These are phyloP conservation scores for Cryptops parisi DNA, from an alignment of 2,888 invertebrate genomes.

Conservation along the genomic window DNA sequence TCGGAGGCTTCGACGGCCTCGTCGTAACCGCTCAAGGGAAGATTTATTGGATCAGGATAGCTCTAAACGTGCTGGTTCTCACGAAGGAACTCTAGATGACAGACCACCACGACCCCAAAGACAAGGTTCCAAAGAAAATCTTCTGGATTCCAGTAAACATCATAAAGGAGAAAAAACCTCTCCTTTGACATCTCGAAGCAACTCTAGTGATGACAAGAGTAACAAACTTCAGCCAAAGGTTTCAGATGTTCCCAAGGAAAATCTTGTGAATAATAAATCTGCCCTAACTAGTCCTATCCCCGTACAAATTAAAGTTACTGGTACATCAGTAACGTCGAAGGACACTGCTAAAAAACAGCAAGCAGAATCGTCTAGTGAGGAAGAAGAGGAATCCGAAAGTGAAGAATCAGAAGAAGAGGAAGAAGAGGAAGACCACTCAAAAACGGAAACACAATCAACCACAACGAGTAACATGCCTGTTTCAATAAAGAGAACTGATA, in stretches of 20 bases:
- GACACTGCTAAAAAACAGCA: background rate
- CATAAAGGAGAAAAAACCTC: background rate
- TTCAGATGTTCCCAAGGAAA: background rate
- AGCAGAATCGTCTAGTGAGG: background rate
- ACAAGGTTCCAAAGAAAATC: background rate
- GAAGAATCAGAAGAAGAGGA: conserved; percentile 2
- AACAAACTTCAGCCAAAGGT: background rate
- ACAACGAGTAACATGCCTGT: too few relatives aligned
- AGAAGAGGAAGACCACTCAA: background rate
- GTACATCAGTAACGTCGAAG: background rate
- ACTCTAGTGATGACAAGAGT: background rate
- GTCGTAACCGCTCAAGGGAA: background rate
- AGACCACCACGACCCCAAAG: background rate
- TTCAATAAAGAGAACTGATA: too few relatives aligned
- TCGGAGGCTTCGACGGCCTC: background rate
- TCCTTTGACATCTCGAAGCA: background rate
- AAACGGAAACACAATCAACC: too few relatives aligned
- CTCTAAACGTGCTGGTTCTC: background rate
- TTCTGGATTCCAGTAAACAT: background rate
- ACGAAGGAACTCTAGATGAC: background rate
- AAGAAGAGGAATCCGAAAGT: background rate
- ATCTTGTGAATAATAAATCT: background rate
- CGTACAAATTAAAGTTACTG: background rate
- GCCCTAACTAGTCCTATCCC: background rate
- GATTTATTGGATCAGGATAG: background rate